Base-by-base conservation (phyloP, 2,888 invertebrate species). In the Chloromyia formosa region DNA sequence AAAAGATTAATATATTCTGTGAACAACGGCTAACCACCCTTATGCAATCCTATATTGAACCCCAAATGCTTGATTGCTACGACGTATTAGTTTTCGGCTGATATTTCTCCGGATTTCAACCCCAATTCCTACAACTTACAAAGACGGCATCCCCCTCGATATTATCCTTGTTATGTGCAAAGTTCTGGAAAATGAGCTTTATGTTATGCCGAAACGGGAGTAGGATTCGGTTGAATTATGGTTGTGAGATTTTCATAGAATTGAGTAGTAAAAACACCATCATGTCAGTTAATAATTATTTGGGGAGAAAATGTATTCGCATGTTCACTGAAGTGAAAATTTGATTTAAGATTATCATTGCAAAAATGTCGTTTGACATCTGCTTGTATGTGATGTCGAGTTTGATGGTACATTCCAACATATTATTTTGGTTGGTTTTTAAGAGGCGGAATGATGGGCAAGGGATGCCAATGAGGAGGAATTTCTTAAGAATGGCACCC, bases 251-350 rank as follows among this genome's bases (percentile, higher is more conserved):
- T 56, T 56, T 56, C 22, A 18, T 20, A 56, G 22, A 20, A 56
- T 56, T 16, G 18, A 20, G 18, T 56, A 56, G 56, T 56, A 56
- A 20, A 56, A 20, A 16, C 22, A 20, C 18, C 68, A 68, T 68
- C 49, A 68, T 20, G 62, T 64, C 60, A 27, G 27, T 40, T 64
- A 40, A 64, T 64, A 40, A 64, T 64, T 64, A 64, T 56, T 56
- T 56, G 56, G 56, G 56, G 56, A 20, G 62, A 53, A 75, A 72
- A 75, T 68, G 72, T 72, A 60, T 75, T 75, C 62, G 16, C 35
- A 60, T 22, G 27, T 35, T 71, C 75, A 75, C 45, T 72, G 64
- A 72, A 72, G 56, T 64, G 75, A 72, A 72, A 75, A 75, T 54
- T 72, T 23, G 56, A 75, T 72, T 53, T 54, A 75, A 75, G 72